phyloP scores from a whole-genome alignment of 2,797 vertebrate genomes.

The Sebastes flavidus region DNA sequence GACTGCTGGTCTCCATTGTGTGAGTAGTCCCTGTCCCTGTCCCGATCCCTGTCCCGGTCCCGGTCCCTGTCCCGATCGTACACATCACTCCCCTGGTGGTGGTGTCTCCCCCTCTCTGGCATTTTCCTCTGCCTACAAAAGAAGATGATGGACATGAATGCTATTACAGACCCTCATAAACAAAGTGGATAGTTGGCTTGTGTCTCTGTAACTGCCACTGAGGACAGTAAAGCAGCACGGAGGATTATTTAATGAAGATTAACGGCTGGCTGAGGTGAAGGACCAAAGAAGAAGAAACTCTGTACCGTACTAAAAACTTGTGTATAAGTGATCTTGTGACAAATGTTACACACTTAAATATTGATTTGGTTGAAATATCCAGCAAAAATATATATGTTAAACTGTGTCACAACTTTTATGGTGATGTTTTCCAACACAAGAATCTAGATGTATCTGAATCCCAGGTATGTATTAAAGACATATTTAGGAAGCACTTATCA shows the following conservation, averaged over 20 bases:
- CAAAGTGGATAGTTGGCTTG: slow-evolving; percentile 24
- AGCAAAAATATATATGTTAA: no score
- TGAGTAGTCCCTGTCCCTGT: slow-evolving; percentile 45
- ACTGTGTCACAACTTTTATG: no score
- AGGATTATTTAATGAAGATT: slow-evolving; percentile 1
- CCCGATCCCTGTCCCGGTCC: background rate
- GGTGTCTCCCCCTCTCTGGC: slow-evolving; percentile 62
- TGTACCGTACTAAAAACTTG: no score
- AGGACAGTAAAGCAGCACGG: background rate
- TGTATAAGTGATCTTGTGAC: no score
- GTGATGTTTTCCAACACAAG: no score
- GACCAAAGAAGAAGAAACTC: no score
- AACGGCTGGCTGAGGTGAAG: background rate
- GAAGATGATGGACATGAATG: slow-evolving; percentile 29
- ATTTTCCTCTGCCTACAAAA: slow-evolving; percentile 48
- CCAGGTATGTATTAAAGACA: no score
- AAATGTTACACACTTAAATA: no score
- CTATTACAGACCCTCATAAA: slow-evolving; percentile 30
- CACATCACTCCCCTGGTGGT: slow-evolving; percentile 53
- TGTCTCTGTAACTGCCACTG: background rate
- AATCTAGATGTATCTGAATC: no score
- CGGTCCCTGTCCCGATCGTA: slow-evolving; percentile 38
- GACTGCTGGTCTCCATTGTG: background rate
- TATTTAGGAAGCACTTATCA: no score
- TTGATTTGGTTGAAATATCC: no score